Base-by-base conservation (phyloP, 2,797 vertebrate genomes). In the Gymnothorax reevesii region DNA sequence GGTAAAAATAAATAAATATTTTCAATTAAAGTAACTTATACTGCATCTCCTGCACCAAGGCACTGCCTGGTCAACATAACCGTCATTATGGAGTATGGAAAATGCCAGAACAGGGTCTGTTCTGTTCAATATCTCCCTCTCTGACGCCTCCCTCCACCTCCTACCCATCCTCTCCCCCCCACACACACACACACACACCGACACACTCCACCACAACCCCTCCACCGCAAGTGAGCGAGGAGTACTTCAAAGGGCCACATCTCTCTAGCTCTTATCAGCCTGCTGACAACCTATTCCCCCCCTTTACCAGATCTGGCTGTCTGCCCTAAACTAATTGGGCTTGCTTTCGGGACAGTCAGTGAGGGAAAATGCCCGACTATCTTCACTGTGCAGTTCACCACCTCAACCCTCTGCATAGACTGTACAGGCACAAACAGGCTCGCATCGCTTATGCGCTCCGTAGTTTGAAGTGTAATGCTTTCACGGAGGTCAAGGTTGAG, bases 271-370 rank as follows among this genome's bases (percentile, higher is more conserved):
- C 57, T 60, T 83, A 57, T 83, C 82, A 83, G 82, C 55, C 55
- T 13, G 27, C 82, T 83, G n/a, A 82, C 80, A 57, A 33, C 82
- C 55, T 17, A 25, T 42, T 1, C 10, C 17, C 82, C 55, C 82
- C 9, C 57, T 83, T 57, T 60, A 13, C 52, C 82, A 25, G 82
- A 83, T 83, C 77, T 79, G 75, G 49, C 75, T 79, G 9, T 52
- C 49, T 80, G 52, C 77, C 82, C 82, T 66, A 57, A 62, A 84
- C 83, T 49, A 84, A 84, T 66, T 84, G 57, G 59, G 83, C 10
- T 64, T 27, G 33, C 57, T 84, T 84, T 64, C 15, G 82, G n/a
- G n/a, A 59, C 22, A 22, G 57, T 59, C 54, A 6, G 80, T 83
- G 59, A 83, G n/a, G 27, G 25, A 83, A 25, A 60, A 84, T 22